Evolutionary conservation across 1,140 invertebrate genomes (phyloP).

Genomic region (Macrobrachium rosenbergii): DNA sequence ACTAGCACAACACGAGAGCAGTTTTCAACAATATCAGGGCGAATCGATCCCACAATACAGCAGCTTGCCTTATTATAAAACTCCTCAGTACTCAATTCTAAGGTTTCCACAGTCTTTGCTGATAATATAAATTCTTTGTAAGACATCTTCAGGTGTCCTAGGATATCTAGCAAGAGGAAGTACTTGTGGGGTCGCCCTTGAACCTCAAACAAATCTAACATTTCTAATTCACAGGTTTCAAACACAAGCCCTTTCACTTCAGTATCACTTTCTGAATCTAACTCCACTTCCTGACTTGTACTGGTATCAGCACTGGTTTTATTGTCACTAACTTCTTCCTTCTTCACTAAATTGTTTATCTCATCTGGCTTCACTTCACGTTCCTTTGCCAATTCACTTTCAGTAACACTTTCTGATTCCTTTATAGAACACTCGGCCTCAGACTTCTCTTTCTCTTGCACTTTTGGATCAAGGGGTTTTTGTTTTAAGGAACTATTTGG

Average conservation of each 20-base stretch:
- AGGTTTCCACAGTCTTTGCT: conserved; percentile 46
- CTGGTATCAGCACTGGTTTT: neutral
- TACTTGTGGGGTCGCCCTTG: conserved; percentile 47
- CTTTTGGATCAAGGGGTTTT: too few relatives aligned
- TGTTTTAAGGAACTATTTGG: too few relatives aligned
- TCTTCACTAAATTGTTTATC: neutral
- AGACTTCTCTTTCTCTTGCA: too few relatives aligned
- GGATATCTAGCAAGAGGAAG: conserved; percentile 35
- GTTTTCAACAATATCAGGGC: conserved; percentile 26
- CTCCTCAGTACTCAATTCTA: conserved; percentile 43
- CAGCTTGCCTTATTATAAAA: conserved; percentile 47
- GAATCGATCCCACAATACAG: conserved; percentile 33
- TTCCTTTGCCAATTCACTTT: neutral
- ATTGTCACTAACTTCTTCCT: conserved; percentile 8
- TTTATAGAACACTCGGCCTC: too few relatives aligned
- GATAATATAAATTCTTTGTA: conserved; percentile 34
- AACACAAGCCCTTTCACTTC: neutral
- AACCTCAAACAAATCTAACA: conserved; percentile 42
- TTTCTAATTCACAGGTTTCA: conserved; percentile 20
- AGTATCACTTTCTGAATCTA: conserved; percentile 16
- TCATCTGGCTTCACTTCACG: conserved; percentile 7
- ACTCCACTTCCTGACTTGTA: neutral
- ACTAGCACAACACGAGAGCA: conserved; percentile 39
- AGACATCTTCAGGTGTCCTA: conserved; percentile 31
- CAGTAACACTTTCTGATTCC: neutral